phyloP scores from a whole-genome alignment of 2,113 vertebrate species.

The Oceanodroma tethys region DNA sequence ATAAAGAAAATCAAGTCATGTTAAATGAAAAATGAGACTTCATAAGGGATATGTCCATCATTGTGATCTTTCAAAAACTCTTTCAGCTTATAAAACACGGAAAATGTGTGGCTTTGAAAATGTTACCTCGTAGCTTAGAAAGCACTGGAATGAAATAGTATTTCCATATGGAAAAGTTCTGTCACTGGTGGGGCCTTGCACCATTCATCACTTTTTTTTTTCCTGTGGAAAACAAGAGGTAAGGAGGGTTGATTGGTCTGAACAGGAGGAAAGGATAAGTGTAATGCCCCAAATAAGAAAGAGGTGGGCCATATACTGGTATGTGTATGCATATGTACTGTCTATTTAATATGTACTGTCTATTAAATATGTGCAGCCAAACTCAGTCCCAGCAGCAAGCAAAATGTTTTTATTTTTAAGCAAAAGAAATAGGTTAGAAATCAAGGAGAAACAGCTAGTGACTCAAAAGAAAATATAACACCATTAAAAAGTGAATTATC shows the following conservation, averaged over 20 bases:
- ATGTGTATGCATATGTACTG: not conserved
- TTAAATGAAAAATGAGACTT: not conserved
- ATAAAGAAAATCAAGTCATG: not conserved
- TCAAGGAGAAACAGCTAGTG: not conserved
- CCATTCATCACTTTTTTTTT: not conserved
- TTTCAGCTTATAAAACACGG: not conserved
- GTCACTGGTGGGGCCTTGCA: not conserved
- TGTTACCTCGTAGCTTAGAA: not conserved
- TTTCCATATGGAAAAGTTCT: not conserved
- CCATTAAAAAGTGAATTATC: not conserved
- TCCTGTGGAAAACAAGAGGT: not conserved
- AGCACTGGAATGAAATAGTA: not conserved
- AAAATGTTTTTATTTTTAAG: not conserved
- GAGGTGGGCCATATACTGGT: not conserved
- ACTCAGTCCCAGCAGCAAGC: not conserved
- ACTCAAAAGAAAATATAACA: not conserved
- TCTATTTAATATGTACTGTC: not conserved
- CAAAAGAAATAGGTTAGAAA: not conserved
- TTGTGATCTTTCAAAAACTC: not conserved
- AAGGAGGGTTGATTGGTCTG: not conserved
- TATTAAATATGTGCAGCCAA: not conserved
- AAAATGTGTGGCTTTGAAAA: not conserved
- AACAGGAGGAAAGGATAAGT: not conserved
- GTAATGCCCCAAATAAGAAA: not conserved
- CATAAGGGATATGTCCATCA: not conserved